These are phyloP conservation scores for Acromyrmex charruanus DNA, from an alignment of 1,140 invertebrate genomes.

Conservation along the genomic window DNA sequence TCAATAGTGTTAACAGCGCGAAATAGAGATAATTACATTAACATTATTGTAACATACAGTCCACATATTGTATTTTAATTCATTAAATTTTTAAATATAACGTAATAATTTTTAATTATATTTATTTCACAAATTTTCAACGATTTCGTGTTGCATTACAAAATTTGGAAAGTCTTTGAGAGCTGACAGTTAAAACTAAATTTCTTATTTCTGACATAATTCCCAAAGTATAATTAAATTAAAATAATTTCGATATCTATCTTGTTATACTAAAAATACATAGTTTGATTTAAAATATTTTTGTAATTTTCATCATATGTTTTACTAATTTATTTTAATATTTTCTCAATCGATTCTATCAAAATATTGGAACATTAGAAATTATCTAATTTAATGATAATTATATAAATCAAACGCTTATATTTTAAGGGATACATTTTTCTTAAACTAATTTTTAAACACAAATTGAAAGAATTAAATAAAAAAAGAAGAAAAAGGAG, in stretches of 20 bases:
- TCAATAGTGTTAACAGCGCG: not conserved
- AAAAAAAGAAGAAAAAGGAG: constrained; percentile 36
- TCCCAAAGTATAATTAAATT: not conserved
- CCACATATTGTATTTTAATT: not conserved
- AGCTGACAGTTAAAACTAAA: not conserved
- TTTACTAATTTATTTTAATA: not conserved
- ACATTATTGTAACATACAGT: not conserved
- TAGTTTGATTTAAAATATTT: not conserved
- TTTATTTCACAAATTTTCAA: not conserved
- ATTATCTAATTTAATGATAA: too few species aligned
- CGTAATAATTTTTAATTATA: not conserved
- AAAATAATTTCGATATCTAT: not conserved
- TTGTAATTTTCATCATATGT: not conserved
- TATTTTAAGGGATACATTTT: too few species aligned
- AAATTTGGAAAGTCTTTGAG: not conserved
- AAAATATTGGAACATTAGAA: too few species aligned
- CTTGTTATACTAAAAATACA: not conserved
- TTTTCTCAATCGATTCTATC: not conserved
- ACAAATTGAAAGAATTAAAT: constrained; percentile 6
- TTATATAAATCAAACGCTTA: too few species aligned
- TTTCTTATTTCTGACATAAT: not conserved
- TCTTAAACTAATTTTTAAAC: too few species aligned
- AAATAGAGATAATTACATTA: not conserved
- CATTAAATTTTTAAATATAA: not conserved
- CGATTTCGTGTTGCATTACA: not conserved